phyloP scores from a whole-genome alignment of 2,797 vertebrate genomes.

The Taenioides sp. region DNA sequence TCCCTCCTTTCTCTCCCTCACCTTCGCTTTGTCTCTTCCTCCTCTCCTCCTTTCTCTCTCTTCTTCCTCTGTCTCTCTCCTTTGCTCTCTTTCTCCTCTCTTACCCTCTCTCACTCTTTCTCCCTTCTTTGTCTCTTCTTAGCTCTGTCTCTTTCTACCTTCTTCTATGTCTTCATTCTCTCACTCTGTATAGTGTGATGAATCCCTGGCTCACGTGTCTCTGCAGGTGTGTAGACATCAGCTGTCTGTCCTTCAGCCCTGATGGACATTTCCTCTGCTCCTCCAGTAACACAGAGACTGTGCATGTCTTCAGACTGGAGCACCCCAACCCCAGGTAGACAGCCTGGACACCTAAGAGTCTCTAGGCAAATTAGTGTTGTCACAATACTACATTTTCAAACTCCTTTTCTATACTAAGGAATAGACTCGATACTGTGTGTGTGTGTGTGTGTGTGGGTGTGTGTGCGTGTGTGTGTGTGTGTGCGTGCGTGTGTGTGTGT shows the following conservation, averaged over 20 bases:
- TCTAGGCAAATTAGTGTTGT: too few relatives aligned
- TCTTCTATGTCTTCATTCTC: too few relatives aligned
- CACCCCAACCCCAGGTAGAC: constrained; percentile 71
- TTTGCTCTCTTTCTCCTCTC: too few relatives aligned
- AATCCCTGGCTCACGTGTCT: neutral
- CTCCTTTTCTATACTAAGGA: too few relatives aligned
- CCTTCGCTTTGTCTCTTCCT: too few relatives aligned
- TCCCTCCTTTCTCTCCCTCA: too few relatives aligned
- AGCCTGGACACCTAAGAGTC: neutral
- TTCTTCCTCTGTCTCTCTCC: too few relatives aligned
- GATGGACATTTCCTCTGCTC: constrained; percentile 93
- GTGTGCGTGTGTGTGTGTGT: neutral
- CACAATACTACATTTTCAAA: too few relatives aligned
- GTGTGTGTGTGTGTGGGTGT: neutral
- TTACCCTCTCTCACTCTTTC: neutral
- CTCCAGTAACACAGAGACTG: constrained; percentile 95
- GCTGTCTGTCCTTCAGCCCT: constrained; percentile 91
- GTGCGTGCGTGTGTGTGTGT: neutral
- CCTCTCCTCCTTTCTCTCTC: too few relatives aligned
- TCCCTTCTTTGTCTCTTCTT: too few relatives aligned
- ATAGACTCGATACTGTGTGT: neutral
- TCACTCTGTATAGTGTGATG: neutral
- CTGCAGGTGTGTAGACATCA: constrained; percentile 91
- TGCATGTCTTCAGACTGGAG: constrained; percentile 94
- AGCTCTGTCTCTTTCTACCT: too few relatives aligned